Percentiles rank a stretch among this genome's conserved stretches.
Evolutionary conservation across 2,888 invertebrate genomes (phyloP).

Genomic region (Campoletis raptor): DNA sequence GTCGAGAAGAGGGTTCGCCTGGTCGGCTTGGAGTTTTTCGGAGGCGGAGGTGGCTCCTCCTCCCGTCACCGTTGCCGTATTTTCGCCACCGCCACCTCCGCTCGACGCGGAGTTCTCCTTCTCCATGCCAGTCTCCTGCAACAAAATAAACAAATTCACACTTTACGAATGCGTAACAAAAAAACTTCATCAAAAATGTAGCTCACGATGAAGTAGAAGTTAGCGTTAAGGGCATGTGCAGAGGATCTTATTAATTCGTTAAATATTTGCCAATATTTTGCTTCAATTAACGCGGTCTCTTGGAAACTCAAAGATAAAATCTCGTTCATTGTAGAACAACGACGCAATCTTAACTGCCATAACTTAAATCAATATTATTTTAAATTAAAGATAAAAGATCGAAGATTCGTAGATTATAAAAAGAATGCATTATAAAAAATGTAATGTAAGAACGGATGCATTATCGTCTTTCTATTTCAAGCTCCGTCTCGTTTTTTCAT

Average conservation of each 20-base stretch:
- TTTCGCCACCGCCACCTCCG: conserved; percentile 86
- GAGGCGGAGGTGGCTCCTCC: conserved; percentile 86
- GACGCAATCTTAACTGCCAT: not conserved
- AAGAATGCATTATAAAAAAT: not conserved
- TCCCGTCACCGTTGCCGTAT: conserved; percentile 83
- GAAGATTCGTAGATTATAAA: not conserved
- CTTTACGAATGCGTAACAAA: not conserved
- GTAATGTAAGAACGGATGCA: not conserved
- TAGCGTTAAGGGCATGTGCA: too few species aligned
- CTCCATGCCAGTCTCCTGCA: conserved; percentile 88
- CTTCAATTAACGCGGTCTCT: not conserved
- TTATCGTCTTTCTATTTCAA: conserved; percentile 23
- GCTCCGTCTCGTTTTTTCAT: conserved; percentile 49
- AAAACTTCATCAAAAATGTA: not conserved
- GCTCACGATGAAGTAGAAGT: not conserved
- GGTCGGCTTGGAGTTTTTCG: conserved; percentile 87
- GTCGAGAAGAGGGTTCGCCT: conserved; percentile 90
- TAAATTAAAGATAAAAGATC: not conserved
- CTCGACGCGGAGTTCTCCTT: conserved; percentile 89
- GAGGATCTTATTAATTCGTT: not conserved
- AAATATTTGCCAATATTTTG: not conserved
- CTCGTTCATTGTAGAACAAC: not conserved
- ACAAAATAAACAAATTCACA: conserved; percentile 57
- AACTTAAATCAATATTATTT: not conserved
- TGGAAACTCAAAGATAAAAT: not conserved